Base-by-base conservation (phyloP, 2,888 invertebrate genomes). In the Platerodrilus igneus region DNA sequence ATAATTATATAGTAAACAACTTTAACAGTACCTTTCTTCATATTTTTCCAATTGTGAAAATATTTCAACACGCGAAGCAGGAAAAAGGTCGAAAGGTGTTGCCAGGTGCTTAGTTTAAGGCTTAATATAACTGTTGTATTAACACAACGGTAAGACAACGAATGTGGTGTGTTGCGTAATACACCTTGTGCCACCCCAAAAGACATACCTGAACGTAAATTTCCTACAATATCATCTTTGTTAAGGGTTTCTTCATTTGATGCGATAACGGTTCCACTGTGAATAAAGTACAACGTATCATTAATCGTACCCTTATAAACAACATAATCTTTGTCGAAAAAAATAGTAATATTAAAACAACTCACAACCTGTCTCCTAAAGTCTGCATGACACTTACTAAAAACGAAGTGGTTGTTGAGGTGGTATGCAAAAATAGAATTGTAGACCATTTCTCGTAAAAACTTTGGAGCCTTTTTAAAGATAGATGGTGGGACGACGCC, bases 201-300 rank as follows among this genome's bases (percentile, higher is more conserved):
- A 4, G 31, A 42, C 19, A 46, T 44, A 1, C 53, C 51, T 2
- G 30, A 23, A 6, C 7, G 19, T 17, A 51, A 33, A 4, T 15
- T 34, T n/a, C 33, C 28, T 13, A 49, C 34, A 21, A 45, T 36
- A 6, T 25, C 39, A 26, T 53, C 53, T 1, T 34, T 32, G 11
- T 43, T 40, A 2, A 50, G 6, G 5, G 34, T 46, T 17, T 55
- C 52, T 32, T 52, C 41, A 3, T 41, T 20, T 18, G 52, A 26
- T 4, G 47, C 52, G 3, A 37, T 30, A 2, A 58, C 45, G 31
- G 2, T 8, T 1, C 41, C 41, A 2, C 25, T 29, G 30, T 60
- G 51, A 4, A 60, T 47, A 30, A 60, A 60, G 26, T 58, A 60
- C 57, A 60, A 57, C 16, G 45, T 45, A 6, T 41, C 36, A 29